A percentile compares a stretch with the other conserved stretches of the same genome.
These are phyloP conservation scores for Octomys mimax DNA, from an alignment of 2,797 vertebrate genomes.

Conservation along the genomic window DNA sequence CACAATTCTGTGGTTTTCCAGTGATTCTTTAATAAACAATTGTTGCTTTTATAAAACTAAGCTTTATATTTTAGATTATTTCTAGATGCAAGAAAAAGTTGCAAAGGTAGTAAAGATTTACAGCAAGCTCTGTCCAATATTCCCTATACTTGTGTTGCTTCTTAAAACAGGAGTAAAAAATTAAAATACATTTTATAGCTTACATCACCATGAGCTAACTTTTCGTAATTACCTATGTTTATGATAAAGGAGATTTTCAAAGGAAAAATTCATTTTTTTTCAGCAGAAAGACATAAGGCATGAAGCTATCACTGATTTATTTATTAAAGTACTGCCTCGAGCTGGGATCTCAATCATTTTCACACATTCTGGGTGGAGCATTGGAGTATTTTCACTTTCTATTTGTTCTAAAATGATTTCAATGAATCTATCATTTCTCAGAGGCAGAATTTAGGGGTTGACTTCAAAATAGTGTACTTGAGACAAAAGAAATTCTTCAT, in stretches of 20 bases:
- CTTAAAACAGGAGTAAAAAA: constrained; percentile 13
- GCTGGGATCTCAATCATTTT: background rate
- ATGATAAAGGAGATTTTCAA: background rate
- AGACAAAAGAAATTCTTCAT: background rate
- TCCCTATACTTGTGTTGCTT: background rate
- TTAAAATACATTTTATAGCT: background rate
- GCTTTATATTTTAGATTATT: background rate
- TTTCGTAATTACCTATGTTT: constrained; percentile 24
- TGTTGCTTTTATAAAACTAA: background rate
- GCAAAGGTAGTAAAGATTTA: background rate
- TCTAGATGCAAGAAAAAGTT: constrained; percentile 14
- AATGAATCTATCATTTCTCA: constrained; percentile 23
- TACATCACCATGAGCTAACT: background rate
- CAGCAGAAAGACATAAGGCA: background rate
- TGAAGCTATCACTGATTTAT: background rate
- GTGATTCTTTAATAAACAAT: background rate
- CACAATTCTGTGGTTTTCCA: background rate
- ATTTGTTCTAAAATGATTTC: constrained; percentile 31
- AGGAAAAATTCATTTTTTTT: background rate
- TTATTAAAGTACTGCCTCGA: constrained; percentile 13
- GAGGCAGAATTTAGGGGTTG: constrained; percentile 38
- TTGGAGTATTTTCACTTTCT: background rate
- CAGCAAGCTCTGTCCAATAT: background rate
- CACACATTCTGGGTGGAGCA: background rate
- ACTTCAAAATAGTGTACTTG: constrained; percentile 40